A percentile compares a stretch with the other conserved stretches of the same genome.
These are phyloP conservation scores for Euura saliciscinereae DNA, from an alignment of 1,140 invertebrate genomes.

Conservation along the genomic window DNA sequence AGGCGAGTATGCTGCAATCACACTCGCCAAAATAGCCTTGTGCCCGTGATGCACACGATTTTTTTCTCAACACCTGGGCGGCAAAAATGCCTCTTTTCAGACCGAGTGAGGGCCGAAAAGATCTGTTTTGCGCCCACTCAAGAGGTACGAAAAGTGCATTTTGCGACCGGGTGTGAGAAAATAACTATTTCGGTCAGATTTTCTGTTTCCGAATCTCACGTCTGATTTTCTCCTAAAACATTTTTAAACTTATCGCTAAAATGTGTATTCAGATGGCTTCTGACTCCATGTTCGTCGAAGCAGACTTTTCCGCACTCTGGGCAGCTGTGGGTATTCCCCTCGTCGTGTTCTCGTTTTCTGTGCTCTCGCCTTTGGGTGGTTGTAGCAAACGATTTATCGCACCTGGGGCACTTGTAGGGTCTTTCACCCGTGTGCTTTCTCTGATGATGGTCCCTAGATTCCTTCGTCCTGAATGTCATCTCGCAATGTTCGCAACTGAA, in stretches of 20 bases:
- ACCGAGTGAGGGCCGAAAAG: no score
- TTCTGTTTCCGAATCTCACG: not conserved
- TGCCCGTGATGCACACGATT: no score
- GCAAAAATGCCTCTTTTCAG: no score
- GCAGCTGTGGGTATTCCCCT: conserved; percentile 25
- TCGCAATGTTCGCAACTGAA: conserved; percentile 34
- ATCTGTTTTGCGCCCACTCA: no score
- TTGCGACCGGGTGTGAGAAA: no score
- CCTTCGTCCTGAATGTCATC: conserved; percentile 31
- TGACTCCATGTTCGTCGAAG: conserved; percentile 28
- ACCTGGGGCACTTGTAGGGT: conserved; percentile 34
- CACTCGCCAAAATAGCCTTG: no score
- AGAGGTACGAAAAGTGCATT: no score
- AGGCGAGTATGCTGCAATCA: no score
- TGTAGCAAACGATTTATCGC: conserved; percentile 30
- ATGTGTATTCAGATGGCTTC: conserved; percentile 39
- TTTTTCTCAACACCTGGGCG: no score
- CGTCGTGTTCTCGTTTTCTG: conserved; percentile 30
- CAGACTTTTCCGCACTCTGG: conserved; percentile 32
- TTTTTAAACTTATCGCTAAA: conserved; percentile 32
- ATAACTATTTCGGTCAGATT: no score
- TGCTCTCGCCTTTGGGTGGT: conserved; percentile 30
- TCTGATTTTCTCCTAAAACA: not conserved
- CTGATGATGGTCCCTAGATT: conserved; percentile 32
- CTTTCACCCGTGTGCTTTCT: conserved; percentile 34